Evolutionary conservation across 2,888 invertebrate species (phyloP), one percentile per base, ranked within the genome.

Genomic region (Amaurobius ferox): DNA sequence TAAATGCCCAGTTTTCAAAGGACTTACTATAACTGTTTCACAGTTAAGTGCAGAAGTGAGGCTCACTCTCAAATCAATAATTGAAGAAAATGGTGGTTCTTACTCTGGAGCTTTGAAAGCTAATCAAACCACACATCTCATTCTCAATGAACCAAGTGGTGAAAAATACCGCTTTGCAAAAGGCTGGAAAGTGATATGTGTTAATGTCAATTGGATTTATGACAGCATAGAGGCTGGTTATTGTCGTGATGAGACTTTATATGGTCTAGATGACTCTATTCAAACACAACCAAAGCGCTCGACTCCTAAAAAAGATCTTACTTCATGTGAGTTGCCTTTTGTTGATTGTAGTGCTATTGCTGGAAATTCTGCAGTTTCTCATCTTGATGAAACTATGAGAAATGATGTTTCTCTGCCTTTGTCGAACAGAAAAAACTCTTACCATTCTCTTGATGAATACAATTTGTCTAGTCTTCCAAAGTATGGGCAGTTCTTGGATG

Each of bases 401-500:
- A 76, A 73, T 66, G 79, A 76, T 11, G 9, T 30, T 11, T 83
- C 74, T 16, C 16, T 70, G 35, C 32, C 30, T 13, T 32, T 29
- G 7, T 13, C 5, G 1, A 40, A n/a, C 26, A 83, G 40, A 62
- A 76, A 77, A 28, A 70, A 66, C 55, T 48, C 71, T 55, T 55
- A 61, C 13, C 23, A 73, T 62, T n/a, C 86, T 26, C 80, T 90
- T 19, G 90, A 91, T 26, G 87, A 87, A 77, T 92, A 95, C 61
- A 94, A 95, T 89, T 92, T 95, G 88, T 93, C 93, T 78, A 92
- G 93, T 81, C 94, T 94, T 0, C 95, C 95, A 90, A 94, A 93
- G 90, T 95, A 94, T 87, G 97, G 96, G 39, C 93, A 94, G 85
- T 97, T 97, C 90, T 93, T 98, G 79, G 97, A 98, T 92, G 97